Conservation (phyloP, 2,888 invertebrate genomes). For the Pterostichus niger region DNA sequence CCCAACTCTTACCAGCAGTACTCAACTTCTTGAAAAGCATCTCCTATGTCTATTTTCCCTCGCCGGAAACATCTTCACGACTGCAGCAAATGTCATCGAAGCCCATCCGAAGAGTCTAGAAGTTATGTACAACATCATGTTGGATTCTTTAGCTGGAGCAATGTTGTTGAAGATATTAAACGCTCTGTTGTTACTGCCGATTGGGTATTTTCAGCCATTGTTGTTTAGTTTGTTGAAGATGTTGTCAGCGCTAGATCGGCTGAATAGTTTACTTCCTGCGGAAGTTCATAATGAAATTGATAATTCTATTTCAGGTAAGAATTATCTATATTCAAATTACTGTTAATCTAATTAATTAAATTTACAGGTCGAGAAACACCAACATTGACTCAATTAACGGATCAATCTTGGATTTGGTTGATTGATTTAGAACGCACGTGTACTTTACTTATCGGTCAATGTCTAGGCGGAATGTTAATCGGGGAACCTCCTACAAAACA, state of each 20-base stretch:
- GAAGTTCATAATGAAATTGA: constrained; percentile 74
- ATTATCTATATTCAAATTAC: background rate
- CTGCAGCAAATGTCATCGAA: constrained; percentile 74
- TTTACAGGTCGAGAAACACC: constrained; percentile 77
- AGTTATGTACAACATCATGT: constrained; percentile 77
- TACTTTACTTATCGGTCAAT: constrained; percentile 81
- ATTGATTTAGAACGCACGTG: constrained; percentile 81
- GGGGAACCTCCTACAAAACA: constrained; percentile 77
- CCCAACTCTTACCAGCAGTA: constrained; percentile 48
- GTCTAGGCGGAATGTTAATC: constrained; percentile 80
- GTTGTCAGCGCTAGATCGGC: constrained; percentile 75
- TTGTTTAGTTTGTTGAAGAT: constrained; percentile 75
- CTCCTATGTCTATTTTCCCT: constrained; percentile 73
- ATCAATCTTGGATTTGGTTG: constrained; percentile 80
- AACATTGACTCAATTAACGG: constrained; percentile 77
- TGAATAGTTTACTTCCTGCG: constrained; percentile 75
- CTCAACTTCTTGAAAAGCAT: constrained; percentile 70
- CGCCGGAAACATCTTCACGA: constrained; percentile 73
- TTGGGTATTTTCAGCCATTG: constrained; percentile 74
- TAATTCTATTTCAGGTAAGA: constrained; percentile 70
- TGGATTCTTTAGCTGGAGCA: constrained; percentile 80
- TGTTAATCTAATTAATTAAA: constrained; percentile 18
- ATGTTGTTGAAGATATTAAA: constrained; percentile 81
- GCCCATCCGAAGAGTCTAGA: constrained; percentile 74
- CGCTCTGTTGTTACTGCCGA: constrained; percentile 79